Base-by-base conservation (phyloP, 2,797 vertebrate species). In the Vireo griseus region DNA sequence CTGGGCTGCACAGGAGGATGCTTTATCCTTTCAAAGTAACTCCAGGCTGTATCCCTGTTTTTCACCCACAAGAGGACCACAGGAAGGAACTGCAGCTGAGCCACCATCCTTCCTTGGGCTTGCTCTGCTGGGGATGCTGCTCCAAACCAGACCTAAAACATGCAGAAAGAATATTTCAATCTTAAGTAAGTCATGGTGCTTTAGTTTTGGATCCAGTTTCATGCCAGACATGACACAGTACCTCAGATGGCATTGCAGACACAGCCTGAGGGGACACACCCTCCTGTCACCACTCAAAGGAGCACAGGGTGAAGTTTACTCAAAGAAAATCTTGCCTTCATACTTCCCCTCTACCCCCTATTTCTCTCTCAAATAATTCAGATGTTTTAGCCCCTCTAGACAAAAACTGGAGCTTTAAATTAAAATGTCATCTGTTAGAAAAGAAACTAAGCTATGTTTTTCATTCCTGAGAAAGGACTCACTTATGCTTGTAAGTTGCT, bases 401-500 rank as follows among this genome's bases (percentile, higher is more conserved):
- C 90, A 94, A 95, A 93, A 95, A n/a, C 48, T 82, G 86, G 85
- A 88, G 92, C 76, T 87, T 86, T 95, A 95, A 96, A 94, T 96
- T 95, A 94, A 97, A 93, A 95, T 97, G 95, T 96, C 95, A 97
- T 96, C 93, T 95, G 76, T 95, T 95, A 90, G 80, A 92, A 91
- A 91, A 96, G 86, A 94, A 93, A 90, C 90, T 37, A 76, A 82
- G 47, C 74, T 87, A 91, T 94, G 89, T 96, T 96, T 92, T 97
- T 93, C 94, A 94, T 96, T 97, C 94, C 96, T 86, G 78, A 96
- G 93, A 97, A 97, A 96, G 93, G 86, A 94, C 94, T 95, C 95
- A 88, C 96, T 97, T 95, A 94, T 96, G 93, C 91, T 94, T 95
- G 93, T 88, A 96, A 97, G 94, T 97, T 97, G 95, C 97, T 97